A percentile compares a stretch with the other conserved stretches of the same genome.
Evolutionary conservation across 2,113 vertebrate species (phyloP).

Genomic region (Rhinolophus sinicus): DNA sequence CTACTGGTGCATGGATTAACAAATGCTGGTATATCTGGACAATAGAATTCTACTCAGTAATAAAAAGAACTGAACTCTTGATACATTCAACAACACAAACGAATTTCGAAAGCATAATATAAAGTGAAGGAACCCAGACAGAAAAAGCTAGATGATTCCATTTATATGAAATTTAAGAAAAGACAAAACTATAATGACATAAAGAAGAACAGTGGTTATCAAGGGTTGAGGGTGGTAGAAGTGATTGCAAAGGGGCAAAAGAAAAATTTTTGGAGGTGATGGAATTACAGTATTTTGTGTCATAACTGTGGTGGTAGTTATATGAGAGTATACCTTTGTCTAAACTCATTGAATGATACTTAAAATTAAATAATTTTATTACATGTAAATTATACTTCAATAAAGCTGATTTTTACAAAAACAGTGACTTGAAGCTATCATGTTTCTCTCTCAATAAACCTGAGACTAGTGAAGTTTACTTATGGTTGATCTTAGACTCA

Average conservation of each 20-base stretch:
- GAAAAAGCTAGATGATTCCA: not conserved
- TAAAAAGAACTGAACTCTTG: not conserved
- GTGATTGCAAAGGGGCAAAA: not conserved
- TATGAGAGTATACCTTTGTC: not conserved
- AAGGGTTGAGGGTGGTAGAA: not conserved
- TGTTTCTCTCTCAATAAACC: not conserved
- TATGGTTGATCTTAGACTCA: not conserved
- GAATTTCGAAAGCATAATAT: not conserved
- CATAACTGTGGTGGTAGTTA: not conserved
- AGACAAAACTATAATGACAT: not conserved
- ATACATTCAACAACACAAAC: not conserved
- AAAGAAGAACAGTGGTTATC: not conserved
- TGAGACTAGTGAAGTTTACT: not conserved
- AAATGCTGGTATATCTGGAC: not conserved
- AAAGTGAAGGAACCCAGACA: not conserved
- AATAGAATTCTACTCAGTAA: not conserved
- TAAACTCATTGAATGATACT: not conserved
- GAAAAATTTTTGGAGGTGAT: not conserved
- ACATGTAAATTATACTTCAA: not conserved
- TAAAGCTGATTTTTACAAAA: not conserved
- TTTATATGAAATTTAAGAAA: not conserved
- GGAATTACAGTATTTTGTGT: not conserved
- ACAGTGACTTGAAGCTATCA: not conserved
- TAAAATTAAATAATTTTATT: not conserved
- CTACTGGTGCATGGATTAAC: not conserved